Base-by-base conservation (phyloP, 2,888 invertebrate species). In the Torymus tubicola region DNA sequence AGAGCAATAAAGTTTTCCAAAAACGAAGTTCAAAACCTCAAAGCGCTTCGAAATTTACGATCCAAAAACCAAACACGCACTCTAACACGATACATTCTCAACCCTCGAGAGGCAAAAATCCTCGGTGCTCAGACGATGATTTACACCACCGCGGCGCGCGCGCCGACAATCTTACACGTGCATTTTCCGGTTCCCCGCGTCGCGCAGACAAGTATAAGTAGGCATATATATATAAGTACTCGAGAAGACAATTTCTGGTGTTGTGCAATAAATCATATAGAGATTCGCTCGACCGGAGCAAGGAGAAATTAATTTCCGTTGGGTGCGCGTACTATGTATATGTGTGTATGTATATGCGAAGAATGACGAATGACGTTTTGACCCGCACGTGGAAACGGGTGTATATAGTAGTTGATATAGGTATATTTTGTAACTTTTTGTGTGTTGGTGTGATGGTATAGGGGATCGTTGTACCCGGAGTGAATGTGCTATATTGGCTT, bases 281-380 rank as follows among this genome's bases (percentile, higher is more conserved):
- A 58, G 63, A 61, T 24, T 61, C 61, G 42, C 8, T 42, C 42
- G 42, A 8, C 50, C 13, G 21, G 12, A 13, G 10, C 52, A 52
- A 60, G 24, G 1, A 18, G 12, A 21, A 52, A 68, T 60, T 65
- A 55, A 65, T 65, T 65, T 57, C 5, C 74, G 65, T 58, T 65
- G 31, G n/a, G 57, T 5, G 31, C 12, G 42, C 42, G 57, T 8
- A 8, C 1, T 5, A 42, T 42, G 10, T 42, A 42, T 8, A 42
- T 42, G 10, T 31, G 5, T 31, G 4, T 31, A 3, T 31, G 4
- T 31, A 53, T 67, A 65, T 24, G 1, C 50, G 16, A 16, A 12
- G 24, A 67, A 61, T 61, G 60, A 60, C 68, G n/a, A 18, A 42
- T 18, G 67, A 60, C 52, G 52, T 13, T 42, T 42, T 63, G 61